A percentile compares a stretch with the other conserved stretches of the same genome.
Evolutionary conservation across 1,140 invertebrate species (phyloP).

Genomic region (Steinernema khuongi): DNA sequence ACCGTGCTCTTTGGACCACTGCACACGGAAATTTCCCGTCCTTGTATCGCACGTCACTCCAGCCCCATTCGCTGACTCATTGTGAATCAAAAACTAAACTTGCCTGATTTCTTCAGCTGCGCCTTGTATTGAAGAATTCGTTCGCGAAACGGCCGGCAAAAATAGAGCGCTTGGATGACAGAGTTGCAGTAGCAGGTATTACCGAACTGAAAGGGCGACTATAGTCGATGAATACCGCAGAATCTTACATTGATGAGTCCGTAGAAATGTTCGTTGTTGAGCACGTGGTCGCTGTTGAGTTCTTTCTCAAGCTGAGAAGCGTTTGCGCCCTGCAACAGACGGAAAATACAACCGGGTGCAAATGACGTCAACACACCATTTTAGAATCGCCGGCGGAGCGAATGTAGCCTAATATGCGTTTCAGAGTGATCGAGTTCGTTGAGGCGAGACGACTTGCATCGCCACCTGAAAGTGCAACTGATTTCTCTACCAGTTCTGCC

Average conservation of each 20-base stretch:
- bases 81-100: constrained; percentile 21
- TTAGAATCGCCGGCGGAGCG: neutral
- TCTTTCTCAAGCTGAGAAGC: constrained; percentile 54
- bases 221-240: neutral
- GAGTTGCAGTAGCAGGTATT: constrained; percentile 99
- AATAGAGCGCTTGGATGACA: constrained; percentile 96
- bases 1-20: no score
- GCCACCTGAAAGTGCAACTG: neutral
- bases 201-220: constrained; percentile 76
- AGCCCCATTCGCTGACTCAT: neutral
- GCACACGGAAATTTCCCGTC: no score
- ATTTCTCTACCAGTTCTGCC: neutral
- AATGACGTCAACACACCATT: neutral
- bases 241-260: constrained; percentile 53
- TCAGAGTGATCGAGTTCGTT: neutral
- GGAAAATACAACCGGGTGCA: neutral
- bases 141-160: constrained; percentile 95
- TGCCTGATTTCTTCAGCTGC: constrained; percentile 48
- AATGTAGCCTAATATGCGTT: neutral
- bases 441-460: neutral
- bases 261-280: constrained; percentile 55
- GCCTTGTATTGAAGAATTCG: constrained; percentile 92
- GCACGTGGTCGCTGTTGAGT: constrained; percentile 42
- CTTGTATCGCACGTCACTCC: no score
- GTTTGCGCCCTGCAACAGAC: constrained; percentile 43